These are phyloP conservation scores for Muricea muricata DNA, from an alignment of 92 coral and sea anemone species.

Conservation along the genomic window DNA sequence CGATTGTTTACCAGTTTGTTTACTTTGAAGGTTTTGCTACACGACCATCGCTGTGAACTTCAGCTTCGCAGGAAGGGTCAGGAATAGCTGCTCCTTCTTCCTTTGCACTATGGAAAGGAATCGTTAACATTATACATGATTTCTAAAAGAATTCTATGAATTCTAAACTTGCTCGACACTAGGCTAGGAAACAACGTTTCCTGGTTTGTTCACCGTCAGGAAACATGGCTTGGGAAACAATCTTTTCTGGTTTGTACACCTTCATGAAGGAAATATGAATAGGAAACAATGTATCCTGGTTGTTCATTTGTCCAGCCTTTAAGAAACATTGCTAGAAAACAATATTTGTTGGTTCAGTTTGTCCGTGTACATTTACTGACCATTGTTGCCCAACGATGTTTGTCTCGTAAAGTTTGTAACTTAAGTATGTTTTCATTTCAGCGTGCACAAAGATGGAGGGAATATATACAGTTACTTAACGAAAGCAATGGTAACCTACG, in stretches of 20 bases:
- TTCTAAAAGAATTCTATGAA: too few relatives aligned
- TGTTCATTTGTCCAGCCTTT: background rate
- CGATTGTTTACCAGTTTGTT: too few relatives aligned
- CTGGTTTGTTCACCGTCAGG: too few relatives aligned
- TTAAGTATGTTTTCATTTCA: conserved; percentile 14
- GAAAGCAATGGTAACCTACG: conserved; percentile 64
- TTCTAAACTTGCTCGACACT: too few relatives aligned
- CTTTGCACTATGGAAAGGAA: background rate
- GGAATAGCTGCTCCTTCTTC: background rate
- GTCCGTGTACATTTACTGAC: too few relatives aligned
- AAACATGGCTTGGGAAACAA: background rate
- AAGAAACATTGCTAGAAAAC: background rate
- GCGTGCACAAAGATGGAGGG: conserved; percentile 86
- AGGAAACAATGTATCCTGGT: too few relatives aligned
- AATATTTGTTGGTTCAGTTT: too few relatives aligned
- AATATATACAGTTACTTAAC: conserved; percentile 86
- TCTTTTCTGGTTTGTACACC: background rate
- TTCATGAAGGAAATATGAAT: background rate
- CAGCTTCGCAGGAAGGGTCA: background rate
- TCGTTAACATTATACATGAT: too few relatives aligned
- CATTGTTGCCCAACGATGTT: too few relatives aligned
- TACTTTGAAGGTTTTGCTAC: too few relatives aligned
- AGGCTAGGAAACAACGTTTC: too few relatives aligned
- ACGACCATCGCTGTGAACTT: background rate
- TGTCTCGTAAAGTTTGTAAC: too few relatives aligned